Base-by-base conservation (phyloP, 2,888 invertebrate genomes). In the Eledone cirrhosa region DNA sequence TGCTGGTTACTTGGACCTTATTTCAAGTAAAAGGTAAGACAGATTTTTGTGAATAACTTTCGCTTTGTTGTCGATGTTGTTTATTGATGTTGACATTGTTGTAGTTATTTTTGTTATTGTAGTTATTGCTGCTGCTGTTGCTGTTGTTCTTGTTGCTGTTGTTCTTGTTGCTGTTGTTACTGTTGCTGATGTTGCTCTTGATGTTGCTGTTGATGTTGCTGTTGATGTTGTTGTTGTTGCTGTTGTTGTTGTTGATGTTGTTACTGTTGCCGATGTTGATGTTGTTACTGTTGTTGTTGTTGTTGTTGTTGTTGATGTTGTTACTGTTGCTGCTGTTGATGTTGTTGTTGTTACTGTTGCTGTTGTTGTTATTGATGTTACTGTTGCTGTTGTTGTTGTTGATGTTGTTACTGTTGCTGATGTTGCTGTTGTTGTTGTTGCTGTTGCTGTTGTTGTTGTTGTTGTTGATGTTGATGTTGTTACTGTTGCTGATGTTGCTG, bases 11-110 rank as follows among this genome's bases (percentile, higher is more conserved):
- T 41, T 75, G 31, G 41, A 47, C 75, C 47, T 33, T 47, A 27
- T 33, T 75, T 47, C 75, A 75, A 75, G 47, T 75, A 41, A 74
- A 31, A 74, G 41, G 75, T 75, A 75, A 75, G 22, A 16, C 67
- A 2, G n/a, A n/a, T n/a, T n/a, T n/a, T n/a, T n/a, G n/a, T n/a
- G n/a, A n/a, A n/a, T n/a, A n/a, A n/a, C n/a, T n/a, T n/a, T n/a
- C n/a, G n/a, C n/a, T n/a, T 59, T 59, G 59, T 59, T 59, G n/a
- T 59, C n/a, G 59, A 19, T 59, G 59, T 59, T 59, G 59, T 59
- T 59, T 16, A 19, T 59, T 16, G 16, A 19, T 16, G 16, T 59
- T 59, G 59, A 19, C n/a, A 59, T 59, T 59, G 59, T 59, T n/a
- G 59, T 59, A 19, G 59, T 59, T 59, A 59, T 59, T 59, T 59